Evolutionary conservation across 92 coral and sea anemone genomes (phyloP).

Genomic region (Pocillopora grandis): DNA sequence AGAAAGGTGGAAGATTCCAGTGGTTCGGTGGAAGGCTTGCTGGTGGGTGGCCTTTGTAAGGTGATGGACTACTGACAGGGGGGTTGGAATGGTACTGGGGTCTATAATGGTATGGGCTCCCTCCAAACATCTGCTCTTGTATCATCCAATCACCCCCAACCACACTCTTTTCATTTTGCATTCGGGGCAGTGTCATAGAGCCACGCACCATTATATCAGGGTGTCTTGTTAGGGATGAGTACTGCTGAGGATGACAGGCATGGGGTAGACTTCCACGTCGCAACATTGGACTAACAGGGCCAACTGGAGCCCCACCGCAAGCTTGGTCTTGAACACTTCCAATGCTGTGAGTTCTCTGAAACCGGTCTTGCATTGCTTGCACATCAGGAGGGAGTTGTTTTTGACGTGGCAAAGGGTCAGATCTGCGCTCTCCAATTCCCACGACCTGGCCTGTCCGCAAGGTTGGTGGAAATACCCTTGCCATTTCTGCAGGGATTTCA

Average conservation of each 20-base stretch:
- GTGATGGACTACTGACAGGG: conserved; percentile 34
- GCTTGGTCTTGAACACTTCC: conserved; percentile 50
- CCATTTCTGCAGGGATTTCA: conserved; percentile 65
- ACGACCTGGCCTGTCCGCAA: conserved; percentile 60
- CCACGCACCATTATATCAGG: conserved; percentile 61
- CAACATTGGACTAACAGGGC: neutral
- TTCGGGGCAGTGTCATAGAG: conserved; percentile 35
- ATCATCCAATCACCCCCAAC: conserved; percentile 57
- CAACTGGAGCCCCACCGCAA: conserved; percentile 38
- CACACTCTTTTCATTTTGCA: conserved; percentile 42
- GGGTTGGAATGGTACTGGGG: conserved; percentile 47
- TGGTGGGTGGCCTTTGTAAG: conserved; percentile 49
- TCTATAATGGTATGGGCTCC: conserved; percentile 35
- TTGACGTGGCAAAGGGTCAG: conserved; percentile 66
- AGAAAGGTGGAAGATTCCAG: conserved; percentile 57
- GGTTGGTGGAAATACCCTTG: conserved; percentile 79
- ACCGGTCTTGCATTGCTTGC: conserved; percentile 44
- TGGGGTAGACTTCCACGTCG: conserved; percentile 75
- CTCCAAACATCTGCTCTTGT: conserved; percentile 41
- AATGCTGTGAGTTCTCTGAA: conserved; percentile 54
- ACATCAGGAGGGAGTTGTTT: conserved; percentile 60
- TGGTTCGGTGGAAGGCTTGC: conserved; percentile 35
- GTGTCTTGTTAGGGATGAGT: conserved; percentile 48
- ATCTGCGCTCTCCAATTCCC: conserved; percentile 51
- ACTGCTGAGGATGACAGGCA: conserved; percentile 26